Base-by-base conservation (phyloP, 2,797 vertebrate genomes). In the Platalea minor region DNA sequence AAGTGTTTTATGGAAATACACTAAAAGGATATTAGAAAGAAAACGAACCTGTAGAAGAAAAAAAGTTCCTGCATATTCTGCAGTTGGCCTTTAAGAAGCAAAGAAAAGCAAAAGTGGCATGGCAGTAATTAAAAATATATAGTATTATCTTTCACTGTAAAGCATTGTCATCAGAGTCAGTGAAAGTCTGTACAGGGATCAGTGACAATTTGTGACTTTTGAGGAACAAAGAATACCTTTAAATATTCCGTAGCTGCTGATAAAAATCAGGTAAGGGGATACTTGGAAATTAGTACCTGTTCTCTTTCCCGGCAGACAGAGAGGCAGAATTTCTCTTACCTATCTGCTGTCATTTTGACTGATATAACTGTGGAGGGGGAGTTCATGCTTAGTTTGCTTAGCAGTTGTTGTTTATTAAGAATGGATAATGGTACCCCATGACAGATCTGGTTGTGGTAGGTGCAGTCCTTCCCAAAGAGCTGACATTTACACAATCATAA, bases 251-350 rank as follows among this genome's bases (percentile, higher is more conserved):
- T 65, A 88, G 61, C 35, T 81, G 35, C 61, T 75, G 95, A 93
- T 95, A 95, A 85, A 93, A 92, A 89, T 95, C 94, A 92, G 64
- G 78, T 84, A 94, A 96, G 21, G 14, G 23, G 46, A 94, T 88
- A 89, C 68, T 61, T 83, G 41, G 77, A 85, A 85, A 92, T 92
- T 74, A 78, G 53, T 74, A 80, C 41, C 50, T 50, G 24, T 77
- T 95, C 70, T 82, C 63, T 61, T 92, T 72, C 46, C 29, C 25
- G 68, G 57, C 13, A 77, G 72, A 57, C 25, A 89, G 82, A 81
- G 51, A 48, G 29, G 60, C 50, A 88, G 86, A 75, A 83, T 93
- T 95, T 92, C 84, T 93, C 0, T 1, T 86, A 70, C 60, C 46
- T 79, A 2, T 50, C 39, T 85, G 46, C 82, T 92, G 81, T 81